Percentiles rank a stretch among this genome's conserved stretches.
Conservation (phyloP, 1,140 invertebrate species). For the Trigoniulus corallinus region DNA sequence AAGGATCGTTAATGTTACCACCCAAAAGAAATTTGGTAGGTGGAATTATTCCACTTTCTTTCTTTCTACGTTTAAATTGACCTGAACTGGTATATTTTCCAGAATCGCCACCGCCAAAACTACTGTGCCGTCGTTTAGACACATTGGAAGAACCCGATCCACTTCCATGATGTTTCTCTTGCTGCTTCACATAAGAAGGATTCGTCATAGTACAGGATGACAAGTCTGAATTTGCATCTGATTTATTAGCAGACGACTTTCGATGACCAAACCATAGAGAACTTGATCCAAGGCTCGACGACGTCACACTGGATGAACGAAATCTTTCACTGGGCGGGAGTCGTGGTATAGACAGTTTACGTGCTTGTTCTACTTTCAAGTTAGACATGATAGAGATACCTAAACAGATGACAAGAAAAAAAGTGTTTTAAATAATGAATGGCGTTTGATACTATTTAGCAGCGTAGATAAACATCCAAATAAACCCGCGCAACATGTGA, state of each 20-base stretch:
- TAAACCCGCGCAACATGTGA: no score
- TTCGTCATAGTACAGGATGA: no score
- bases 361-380: neutral
- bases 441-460: no score
- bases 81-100: neutral
- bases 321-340: neutral
- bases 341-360: neutral
- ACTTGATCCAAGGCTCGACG: no score
- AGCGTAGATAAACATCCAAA: no score
- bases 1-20: slow-evolving; percentile 83
- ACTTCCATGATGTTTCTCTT: neutral
- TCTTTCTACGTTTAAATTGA: slow-evolving; percentile 2
- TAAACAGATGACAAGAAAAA: no score
- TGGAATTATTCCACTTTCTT: slow-evolving; percentile 35
- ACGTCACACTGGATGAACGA: neutral
- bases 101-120: neutral
- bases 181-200: no score
- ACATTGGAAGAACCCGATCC: neutral
- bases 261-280: no score
- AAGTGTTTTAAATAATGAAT: no score
- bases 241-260: no score
- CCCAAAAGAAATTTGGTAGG: slow-evolving; percentile 87
- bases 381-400: no score
- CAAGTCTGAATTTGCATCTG: no score
- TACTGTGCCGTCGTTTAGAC: neutral